Evolutionary conservation across 2,888 invertebrate species (phyloP).

Genomic region (Drosophila tanythrix): DNA sequence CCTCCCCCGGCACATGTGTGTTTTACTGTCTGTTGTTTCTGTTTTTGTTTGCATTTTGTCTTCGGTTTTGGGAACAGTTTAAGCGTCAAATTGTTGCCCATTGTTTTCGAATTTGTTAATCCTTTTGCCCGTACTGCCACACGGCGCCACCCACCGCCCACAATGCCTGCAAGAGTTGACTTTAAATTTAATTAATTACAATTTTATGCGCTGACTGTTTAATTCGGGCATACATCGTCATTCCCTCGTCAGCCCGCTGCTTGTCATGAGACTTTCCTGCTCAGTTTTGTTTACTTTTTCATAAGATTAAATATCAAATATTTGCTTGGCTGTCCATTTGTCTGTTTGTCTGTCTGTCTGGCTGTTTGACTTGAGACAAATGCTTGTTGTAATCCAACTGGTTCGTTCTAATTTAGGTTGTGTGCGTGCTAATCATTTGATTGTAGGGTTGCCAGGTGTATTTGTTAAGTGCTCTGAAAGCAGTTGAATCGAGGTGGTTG

Average conservation of each 20-base stretch:
- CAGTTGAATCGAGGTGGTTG: constrained; percentile 3
- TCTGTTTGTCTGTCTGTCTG: constrained; percentile 43
- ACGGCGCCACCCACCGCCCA: not conserved
- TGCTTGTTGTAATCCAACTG: constrained; percentile 61
- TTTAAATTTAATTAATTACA: constrained; percentile 80
- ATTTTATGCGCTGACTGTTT: constrained; percentile 67
- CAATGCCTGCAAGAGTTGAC: constrained; percentile 43
- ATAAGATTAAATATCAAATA: constrained; percentile 78
- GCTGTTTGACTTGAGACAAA: constrained; percentile 47
- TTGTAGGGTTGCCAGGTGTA: constrained; percentile 51
- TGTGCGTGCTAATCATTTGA: constrained; percentile 34
- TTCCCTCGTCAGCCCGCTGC: not conserved
- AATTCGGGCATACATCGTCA: constrained; percentile 42
- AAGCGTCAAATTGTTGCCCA: constrained; percentile 73
- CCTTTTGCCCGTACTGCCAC: constrained; percentile 47
- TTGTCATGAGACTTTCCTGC: constrained; percentile 18
- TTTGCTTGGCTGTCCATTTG: constrained; percentile 57
- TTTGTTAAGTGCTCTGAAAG: constrained; percentile 43
- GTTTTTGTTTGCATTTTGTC: constrained; percentile 71
- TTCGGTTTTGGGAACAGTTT: constrained; percentile 70
- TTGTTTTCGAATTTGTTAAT: constrained; percentile 68
- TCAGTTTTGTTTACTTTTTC: constrained; percentile 59
- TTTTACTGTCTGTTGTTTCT: constrained; percentile 22
- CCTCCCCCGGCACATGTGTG: constrained; percentile 4
- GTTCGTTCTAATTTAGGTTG: constrained; percentile 4